Base-by-base conservation (phyloP, 2,797 vertebrate species). In the Falco naumanni region DNA sequence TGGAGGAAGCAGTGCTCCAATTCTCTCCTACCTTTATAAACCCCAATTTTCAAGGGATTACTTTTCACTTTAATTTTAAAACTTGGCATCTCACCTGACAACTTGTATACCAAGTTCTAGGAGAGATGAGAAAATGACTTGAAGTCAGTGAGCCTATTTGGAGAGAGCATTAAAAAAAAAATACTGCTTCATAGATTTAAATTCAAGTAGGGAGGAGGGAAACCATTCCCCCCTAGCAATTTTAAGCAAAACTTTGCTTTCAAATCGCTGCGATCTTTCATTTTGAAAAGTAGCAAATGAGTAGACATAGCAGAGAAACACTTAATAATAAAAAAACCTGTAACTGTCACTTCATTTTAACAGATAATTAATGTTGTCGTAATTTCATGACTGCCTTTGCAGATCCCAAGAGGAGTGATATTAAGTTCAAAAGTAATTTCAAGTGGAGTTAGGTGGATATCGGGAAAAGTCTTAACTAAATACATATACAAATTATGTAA, bases 361-460 rank as follows among this genome's bases (percentile, higher is more conserved):
- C 2, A 6, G 85, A 45, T 93, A 96, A 90, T 94, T 96, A 96
- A 93, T 89, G 89, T 84, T 90, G 79, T 89, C 22, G 7, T 74
- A 80, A 86, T 61, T 96, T 81, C 71, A 71, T 14, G 68, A 31
- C 45, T 94, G 80, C 89, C 45, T 87, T 54, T 61, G 76, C 72
- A 61, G 78, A 53, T 96, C 97, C 95, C 65, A n/a, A 25, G 84
- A 92, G 91, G 51, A 59, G 43, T 9, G 59, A 81, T 90, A 77
- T 71, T 92, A 94, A 97, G 91, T 91, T 91, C 7, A 50, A 91
- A 95, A 94, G 77, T 84, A 89, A 63, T 96, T 97, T 96, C 86
- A 89, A 66, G 82, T 87, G 74, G 68, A 70, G 64, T 84, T 96
- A 43, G 70, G 33, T 94, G 91, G 94, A 83, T 88, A 91, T 43